Evolutionary conservation across 2,797 vertebrate species (phyloP).

Genomic region (Fistularia commersonii): DNA sequence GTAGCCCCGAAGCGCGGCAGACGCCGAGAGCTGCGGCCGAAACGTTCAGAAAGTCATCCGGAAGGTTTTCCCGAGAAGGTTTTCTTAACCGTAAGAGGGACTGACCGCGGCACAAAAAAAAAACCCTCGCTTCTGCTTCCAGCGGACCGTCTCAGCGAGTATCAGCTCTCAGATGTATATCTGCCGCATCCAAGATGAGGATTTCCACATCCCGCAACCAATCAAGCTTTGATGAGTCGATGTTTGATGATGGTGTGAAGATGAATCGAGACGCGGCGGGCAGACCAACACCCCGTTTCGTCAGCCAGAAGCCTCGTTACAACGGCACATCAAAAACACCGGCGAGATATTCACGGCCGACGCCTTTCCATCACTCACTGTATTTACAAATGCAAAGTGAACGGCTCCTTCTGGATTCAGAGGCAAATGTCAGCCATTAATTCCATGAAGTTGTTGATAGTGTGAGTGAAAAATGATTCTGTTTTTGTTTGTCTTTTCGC

Average conservation of each 20-base stretch:
- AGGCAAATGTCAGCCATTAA: too few species aligned
- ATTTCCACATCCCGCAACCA: constrained; percentile 18
- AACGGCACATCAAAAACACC: constrained; percentile 3
- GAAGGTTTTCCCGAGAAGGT: too few species aligned
- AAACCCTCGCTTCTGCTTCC: constrained; percentile 3
- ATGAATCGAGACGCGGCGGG: constrained; percentile 23
- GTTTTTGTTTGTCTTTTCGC: too few species aligned
- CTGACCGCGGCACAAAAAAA: not conserved
- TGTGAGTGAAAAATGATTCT: too few species aligned
- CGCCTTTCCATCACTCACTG: constrained; percentile 8
- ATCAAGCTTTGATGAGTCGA: constrained; percentile 12
- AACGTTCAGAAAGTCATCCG: too few species aligned
- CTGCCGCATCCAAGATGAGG: constrained; percentile 2
- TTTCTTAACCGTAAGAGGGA: not conserved
- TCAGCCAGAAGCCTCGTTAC: constrained; percentile 22
- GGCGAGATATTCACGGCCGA: constrained; percentile 3
- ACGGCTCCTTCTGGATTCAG: too few species aligned
- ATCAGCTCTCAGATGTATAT: constrained; percentile 2
- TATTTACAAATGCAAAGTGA: constrained; percentile 4
- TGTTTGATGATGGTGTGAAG: constrained; percentile 24
- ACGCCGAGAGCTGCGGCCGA: too few species aligned
- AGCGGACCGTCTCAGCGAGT: constrained; percentile 1
- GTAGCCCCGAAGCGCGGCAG: too few species aligned
- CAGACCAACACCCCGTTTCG: constrained; percentile 16
- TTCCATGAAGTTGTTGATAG: too few species aligned